Evolutionary conservation across 2,888 invertebrate species (phyloP), one percentile per base, ranked within the genome.

Genomic region (Megaustenia siamemsis): DNA sequence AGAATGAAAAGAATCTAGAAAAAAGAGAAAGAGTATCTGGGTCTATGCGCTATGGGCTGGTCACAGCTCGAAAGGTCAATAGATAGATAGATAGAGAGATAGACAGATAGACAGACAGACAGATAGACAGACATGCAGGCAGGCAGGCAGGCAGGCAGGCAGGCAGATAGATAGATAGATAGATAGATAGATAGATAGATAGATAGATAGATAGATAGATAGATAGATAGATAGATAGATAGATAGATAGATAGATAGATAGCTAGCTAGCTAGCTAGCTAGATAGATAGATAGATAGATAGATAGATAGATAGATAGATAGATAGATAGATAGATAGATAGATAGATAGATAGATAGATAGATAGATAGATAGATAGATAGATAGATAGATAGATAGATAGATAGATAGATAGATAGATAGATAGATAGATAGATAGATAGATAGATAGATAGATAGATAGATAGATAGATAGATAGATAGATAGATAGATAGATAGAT

Each of bases 381-480:
- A 32, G 68, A 68, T 68, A 68, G 35, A 68, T 68, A 32, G 68
- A 68, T 32, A 32, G 68, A 32, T 68, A 68, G 68, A 68, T 68
- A 68, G 68, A 68, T 68, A 32, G 68, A 32, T 68, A 68, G 68
- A 32, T 68, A 32, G 68, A 32, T 68, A 68, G 68, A 68, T 68
- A 32, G 68, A 68, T 32, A 32, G 21, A 21, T 32, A 32, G 68
- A 18, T 68, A 32, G 68, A 32, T 68, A 32, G 35, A 68, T 68
- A 32, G 68, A 32, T 68, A 32, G 68, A 32, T 68, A 68, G 68
- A 68, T 68, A 32, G 68, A 68, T 68, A 60, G 60, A 60, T 24
- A 60, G n/a, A n/a, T 24, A 60, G 60, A 60, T 21, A 21, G 60
- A 60, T 21, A 60, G 60, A 60, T 8, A 60, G 24, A 60, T 8